Base-by-base conservation (phyloP, 2,797 vertebrate genomes). In the Mormyrus proboscirostris region DNA sequence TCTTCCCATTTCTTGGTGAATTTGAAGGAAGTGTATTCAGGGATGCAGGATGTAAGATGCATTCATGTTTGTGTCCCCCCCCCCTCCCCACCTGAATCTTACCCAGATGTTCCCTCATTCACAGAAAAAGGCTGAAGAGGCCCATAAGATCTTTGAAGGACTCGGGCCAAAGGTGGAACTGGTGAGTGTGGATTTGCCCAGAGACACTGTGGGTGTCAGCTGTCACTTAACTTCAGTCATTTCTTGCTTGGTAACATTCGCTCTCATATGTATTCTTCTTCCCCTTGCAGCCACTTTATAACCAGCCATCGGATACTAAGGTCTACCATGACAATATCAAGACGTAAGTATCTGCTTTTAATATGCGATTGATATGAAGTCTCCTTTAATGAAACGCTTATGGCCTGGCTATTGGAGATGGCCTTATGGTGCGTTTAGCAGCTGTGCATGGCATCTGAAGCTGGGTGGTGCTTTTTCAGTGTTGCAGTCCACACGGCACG, bases 291-390 rank as follows among this genome's bases (percentile, higher is more conserved):
- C 99, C 99, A 14, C 96, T 99, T 86, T 99, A 99, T 93, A 99
- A 99, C 95, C 98, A 99, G 88, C 99, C 99, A 0, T 99, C 99
- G 2, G 99, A 99, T 94, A 99, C 98, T 88, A 99, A 99, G 93
- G 98, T 99, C 89, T 99, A 99, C 95, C 99, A 99, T 92, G 98
- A 99, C 93, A 99, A 99, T 97, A 99, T 99, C 94, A 99, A 99
- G 95, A 99, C 98, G 99, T 99, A 95, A 99, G 98, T 99, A 93
- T 90, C 65, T 62, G 12, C 73, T 89, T 25, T 9, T 12, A 14
- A 57, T 86, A 50, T 29, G 65, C 12, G 41, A 84, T 84, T 1
- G 49, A 49, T 49, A 12, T 49, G 49, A 79, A 79, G 33, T 41
- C 16, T n/a, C 73, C 19, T 44, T 33, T 19, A 44, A 79, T 79